phyloP scores from a whole-genome alignment of 2,888 invertebrate species.

The Phaedon cochleariae region DNA sequence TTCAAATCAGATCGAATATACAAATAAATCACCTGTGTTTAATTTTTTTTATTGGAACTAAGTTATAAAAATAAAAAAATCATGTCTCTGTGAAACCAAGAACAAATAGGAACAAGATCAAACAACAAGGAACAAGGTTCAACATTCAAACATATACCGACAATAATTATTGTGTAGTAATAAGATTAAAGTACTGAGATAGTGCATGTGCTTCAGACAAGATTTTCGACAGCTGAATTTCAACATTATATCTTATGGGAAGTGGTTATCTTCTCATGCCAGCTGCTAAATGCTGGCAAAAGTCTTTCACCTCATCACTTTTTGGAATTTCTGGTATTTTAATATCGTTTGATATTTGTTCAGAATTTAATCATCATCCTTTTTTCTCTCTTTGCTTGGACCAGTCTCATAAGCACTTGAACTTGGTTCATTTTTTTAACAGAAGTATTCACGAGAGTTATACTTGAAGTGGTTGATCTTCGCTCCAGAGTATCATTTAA shows the following conservation, averaged over 20 bases:
- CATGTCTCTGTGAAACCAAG: too few relatives aligned
- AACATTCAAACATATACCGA: too few relatives aligned
- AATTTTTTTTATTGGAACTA: too few relatives aligned
- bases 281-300: constrained; percentile 7
- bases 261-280: not conserved
- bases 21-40: too few relatives aligned
- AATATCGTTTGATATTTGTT: not conserved
- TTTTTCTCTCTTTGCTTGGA: not conserved
- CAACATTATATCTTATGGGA: not conserved
- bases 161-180: too few relatives aligned
- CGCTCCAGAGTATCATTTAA: constrained; percentile 3
- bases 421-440: not conserved
- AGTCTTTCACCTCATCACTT: constrained; percentile 7
- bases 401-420: constrained; percentile 1
- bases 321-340: not conserved
- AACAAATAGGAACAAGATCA: too few relatives aligned
- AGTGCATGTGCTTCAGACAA: not conserved
- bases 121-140: too few relatives aligned
- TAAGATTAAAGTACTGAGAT: too few relatives aligned
- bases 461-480: constrained; percentile 6
- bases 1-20: too few relatives aligned
- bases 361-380: not conserved
- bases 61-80: too few relatives aligned
- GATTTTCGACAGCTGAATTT: not conserved
- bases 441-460: not conserved